Evolutionary conservation across 2,797 vertebrate genomes (phyloP).

Genomic region (Pipistrellus kuhlii): DNA sequence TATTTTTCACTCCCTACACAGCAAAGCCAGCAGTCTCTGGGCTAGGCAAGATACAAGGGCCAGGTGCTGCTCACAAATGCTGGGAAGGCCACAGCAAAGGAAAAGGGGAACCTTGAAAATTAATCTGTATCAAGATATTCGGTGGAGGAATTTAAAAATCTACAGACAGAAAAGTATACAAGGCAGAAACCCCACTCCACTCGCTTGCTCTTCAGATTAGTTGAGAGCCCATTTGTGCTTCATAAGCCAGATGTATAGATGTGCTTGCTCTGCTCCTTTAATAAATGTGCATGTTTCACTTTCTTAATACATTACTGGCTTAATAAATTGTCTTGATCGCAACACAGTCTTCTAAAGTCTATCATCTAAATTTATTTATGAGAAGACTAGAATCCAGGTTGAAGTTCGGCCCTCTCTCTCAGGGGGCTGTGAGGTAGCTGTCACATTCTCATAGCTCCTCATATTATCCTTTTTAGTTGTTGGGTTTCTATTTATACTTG

Average conservation of each 20-base stretch:
- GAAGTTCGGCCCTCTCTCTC: background rate
- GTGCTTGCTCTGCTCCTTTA: background rate
- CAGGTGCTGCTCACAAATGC: background rate
- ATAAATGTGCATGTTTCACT: background rate
- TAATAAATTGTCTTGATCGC: background rate
- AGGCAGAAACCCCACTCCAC: background rate
- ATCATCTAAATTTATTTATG: background rate
- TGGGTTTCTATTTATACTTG: background rate
- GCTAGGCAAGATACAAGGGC: background rate
- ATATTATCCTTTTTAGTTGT: background rate
- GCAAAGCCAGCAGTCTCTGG: background rate
- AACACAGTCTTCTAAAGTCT: background rate
- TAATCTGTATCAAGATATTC: background rate
- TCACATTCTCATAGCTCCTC: background rate
- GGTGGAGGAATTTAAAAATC: background rate
- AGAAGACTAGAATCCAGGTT: background rate
- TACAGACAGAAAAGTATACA: background rate
- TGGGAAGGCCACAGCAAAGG: background rate
- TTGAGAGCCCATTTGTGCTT: background rate
- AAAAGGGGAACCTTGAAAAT: background rate
- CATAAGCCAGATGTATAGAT: background rate
- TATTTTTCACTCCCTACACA: background rate
- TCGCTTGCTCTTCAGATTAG: background rate
- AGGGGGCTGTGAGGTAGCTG: background rate
- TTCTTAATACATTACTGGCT: background rate